phyloP scores from a whole-genome alignment of 1,140 invertebrate genomes.

The Caenorhabditis tropicalis region DNA sequence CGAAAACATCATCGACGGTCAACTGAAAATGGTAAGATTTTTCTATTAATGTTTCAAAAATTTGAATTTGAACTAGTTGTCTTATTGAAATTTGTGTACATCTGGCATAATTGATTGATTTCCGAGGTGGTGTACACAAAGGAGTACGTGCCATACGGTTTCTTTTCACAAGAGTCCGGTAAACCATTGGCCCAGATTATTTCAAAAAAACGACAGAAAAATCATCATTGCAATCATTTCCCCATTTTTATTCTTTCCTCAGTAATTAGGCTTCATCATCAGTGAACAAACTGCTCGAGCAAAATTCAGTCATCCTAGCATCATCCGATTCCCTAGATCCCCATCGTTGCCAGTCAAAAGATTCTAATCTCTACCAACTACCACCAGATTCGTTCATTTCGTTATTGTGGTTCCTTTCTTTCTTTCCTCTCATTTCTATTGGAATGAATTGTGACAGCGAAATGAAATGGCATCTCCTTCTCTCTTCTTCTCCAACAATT shows the following conservation, averaged over 20 bases:
- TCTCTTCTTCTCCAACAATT: not conserved
- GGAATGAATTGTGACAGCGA: not conserved
- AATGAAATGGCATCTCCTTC: not conserved
- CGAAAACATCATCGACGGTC: conserved; percentile 23
- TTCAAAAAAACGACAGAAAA: too few species aligned
- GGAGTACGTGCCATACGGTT: too few species aligned
- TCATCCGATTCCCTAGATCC: not conserved
- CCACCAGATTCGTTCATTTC: not conserved
- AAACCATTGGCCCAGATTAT: too few species aligned
- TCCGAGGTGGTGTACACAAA: too few species aligned
- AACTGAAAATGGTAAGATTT: conserved; percentile 2
- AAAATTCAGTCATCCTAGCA: too few species aligned
- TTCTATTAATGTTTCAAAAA: not conserved
- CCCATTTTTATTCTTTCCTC: too few species aligned
- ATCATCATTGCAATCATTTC: too few species aligned
- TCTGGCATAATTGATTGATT: not conserved
- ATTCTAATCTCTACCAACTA: conserved; percentile 4
- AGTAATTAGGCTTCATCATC: too few species aligned
- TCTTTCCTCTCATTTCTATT: not conserved
- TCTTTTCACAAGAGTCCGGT: too few species aligned
- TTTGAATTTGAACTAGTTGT: not conserved
- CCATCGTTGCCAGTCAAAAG: not conserved
- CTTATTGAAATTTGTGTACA: not conserved
- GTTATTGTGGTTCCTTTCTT: not conserved
- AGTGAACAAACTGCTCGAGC: too few species aligned